Evolutionary conservation across 1,140 invertebrate species (phyloP).

Genomic region (Bombus soroeensis): DNA sequence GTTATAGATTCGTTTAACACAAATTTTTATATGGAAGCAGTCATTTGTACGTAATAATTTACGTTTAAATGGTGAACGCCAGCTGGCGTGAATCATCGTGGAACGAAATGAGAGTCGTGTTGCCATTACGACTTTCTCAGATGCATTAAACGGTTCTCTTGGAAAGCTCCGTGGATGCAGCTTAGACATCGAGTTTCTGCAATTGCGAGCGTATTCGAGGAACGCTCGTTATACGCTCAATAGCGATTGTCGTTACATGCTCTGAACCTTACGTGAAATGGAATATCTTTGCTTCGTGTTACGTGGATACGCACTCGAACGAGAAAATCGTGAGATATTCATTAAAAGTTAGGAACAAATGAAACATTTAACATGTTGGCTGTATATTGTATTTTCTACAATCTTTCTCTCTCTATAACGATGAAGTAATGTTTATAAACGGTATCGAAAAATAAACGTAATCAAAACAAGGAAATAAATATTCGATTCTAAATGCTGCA

Average conservation of each 20-base stretch:
- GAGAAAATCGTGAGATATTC: neutral
- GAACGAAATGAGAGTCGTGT: neutral
- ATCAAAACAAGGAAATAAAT: neutral
- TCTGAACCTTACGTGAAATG: constrained; percentile 6
- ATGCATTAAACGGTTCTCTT: constrained; percentile 25
- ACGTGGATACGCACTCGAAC: neutral
- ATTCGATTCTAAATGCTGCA: neutral
- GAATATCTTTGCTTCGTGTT: neutral
- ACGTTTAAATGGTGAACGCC: neutral
- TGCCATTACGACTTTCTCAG: constrained; percentile 15
- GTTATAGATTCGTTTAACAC: neutral
- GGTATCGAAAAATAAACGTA: neutral
- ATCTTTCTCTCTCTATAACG: neutral
- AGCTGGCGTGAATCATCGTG: neutral
- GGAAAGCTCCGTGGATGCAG: neutral
- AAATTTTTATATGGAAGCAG: neutral
- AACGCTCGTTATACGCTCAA: neutral
- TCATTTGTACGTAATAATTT: constrained; percentile 1
- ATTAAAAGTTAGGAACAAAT: neutral
- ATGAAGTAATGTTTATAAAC: neutral
- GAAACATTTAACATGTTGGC: neutral
- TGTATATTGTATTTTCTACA: neutral
- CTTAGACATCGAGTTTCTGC: constrained; percentile 9
- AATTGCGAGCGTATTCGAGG: constrained; percentile 9
- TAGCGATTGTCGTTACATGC: neutral